Evolutionary conservation across 2,888 invertebrate species (phyloP).

Genomic region (Pyrochroa serraticornis): DNA sequence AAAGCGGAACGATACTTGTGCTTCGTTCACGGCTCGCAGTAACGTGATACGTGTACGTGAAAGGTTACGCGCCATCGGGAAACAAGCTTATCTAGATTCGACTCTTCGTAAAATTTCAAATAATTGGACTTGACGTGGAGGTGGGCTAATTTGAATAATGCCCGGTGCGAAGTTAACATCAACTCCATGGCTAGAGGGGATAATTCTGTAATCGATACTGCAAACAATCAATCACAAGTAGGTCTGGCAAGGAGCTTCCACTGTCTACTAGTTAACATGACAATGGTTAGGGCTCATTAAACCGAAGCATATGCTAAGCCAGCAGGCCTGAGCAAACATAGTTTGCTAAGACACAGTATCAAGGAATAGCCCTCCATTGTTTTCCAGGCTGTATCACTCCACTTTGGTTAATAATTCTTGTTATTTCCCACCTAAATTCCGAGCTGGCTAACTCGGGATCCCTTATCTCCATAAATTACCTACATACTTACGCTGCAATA

Average conservation of each 20-base stretch:
- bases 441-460: too few relatives aligned
- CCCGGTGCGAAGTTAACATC: constrained; percentile 17
- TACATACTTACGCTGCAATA: too few relatives aligned
- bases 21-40: not conserved
- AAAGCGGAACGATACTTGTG: constrained; percentile 1
- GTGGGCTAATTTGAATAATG: constrained; percentile 5
- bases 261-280: constrained; percentile 40
- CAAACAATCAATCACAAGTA: constrained; percentile 40
- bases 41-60: too few relatives aligned
- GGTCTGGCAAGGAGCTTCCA: constrained; percentile 34
- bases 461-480: too few relatives aligned
- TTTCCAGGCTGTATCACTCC: constrained; percentile 31
- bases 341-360: constrained; percentile 40
- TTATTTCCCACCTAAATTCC: constrained; percentile 19
- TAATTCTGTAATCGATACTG: constrained; percentile 29
- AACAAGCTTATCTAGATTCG: not conserved
- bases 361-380: constrained; percentile 36
- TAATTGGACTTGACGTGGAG: constrained; percentile 6
- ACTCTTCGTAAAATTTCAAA: not conserved
- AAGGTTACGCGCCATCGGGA: too few relatives aligned
- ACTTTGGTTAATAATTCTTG: constrained; percentile 33
- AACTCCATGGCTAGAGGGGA: constrained; percentile 18
- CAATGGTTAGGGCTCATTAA: constrained; percentile 41
- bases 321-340: constrained; percentile 46
- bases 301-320: constrained; percentile 41